Base-by-base conservation (phyloP, 1,140 invertebrate species). In the Dendroctonus valens region DNA sequence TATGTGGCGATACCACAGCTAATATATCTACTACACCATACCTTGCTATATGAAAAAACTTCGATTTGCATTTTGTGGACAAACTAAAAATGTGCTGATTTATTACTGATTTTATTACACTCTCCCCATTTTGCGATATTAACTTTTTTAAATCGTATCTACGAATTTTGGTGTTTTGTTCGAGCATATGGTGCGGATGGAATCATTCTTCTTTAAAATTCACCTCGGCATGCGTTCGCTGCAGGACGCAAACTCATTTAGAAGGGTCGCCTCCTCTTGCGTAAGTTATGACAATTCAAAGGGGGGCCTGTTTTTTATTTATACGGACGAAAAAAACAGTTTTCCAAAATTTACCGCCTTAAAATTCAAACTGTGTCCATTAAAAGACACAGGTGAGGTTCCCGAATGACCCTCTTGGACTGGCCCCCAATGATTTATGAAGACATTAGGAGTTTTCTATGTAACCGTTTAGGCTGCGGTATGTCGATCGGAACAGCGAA, bases 221-320 rank as follows among this genome's bases (percentile, higher is more conserved):
- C 49, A 61, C 11, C 59, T 51, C 59, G 38, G 39, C 50, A 44
- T 61, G 59, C 44, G 59, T 46, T 55, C 61, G 37, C 61, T n/a
- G 44, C 54, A 41, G 62, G 62, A 65, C 48, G 40, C 15, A 66
- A 66, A 59, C 57, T 66, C 46, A 66, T 66, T 66, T 66, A 66
- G 41, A 59, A 66, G 57, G 64, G 64, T 59, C 55, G 49, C 64
- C 64, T 46, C 64, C 55, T 52, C 57, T 59, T 46, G 64, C 40
- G 64, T 52, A 66, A 66, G 39, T 66, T 66, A 66, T 59, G 64
- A 59, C 64, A 14, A 66, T 58, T 57, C 53, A 42, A 40, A 65
- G 53, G 44, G 53, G 54, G 62, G 15, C 39, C 15, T 6, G 50
- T 59, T 51, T 65, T 57, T 58, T 59, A 49, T 53, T 66, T 59